Conservation (phyloP, 2,797 vertebrate species). For the Chelon labrosus region DNA sequence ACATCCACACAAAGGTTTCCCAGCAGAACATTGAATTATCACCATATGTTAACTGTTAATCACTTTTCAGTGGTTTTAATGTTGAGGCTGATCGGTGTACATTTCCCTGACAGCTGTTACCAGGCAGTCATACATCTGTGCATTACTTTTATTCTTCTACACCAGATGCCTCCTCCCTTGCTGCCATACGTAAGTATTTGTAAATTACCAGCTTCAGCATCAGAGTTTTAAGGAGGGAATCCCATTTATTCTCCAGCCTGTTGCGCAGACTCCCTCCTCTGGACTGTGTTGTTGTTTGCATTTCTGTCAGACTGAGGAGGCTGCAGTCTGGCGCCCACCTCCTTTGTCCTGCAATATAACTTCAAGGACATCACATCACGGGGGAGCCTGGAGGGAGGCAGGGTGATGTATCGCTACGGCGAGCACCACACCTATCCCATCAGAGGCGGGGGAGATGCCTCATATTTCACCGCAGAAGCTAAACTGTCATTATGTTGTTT, state of each 20-base stretch:
- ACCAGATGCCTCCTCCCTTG: background rate
- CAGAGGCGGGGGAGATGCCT: conserved; percentile 21
- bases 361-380: conserved; percentile 74
- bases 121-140: background rate
- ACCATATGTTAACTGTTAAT: too few species aligned
- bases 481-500: conserved; percentile 20
- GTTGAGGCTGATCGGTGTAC: too few species aligned
- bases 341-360: conserved; percentile 54
- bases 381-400: conserved; percentile 50
- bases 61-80: too few species aligned
- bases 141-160: background rate
- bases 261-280: conserved; percentile 3
- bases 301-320: conserved; percentile 67
- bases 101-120: background rate
- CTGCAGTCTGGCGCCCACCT: conserved; percentile 69
- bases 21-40: too few species aligned
- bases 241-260: conserved; percentile 24
- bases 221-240: conserved; percentile 13
- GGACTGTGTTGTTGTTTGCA: conserved; percentile 64
- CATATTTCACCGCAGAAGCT: conserved; percentile 16
- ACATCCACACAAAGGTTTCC: too few species aligned
- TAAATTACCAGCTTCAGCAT: too few species aligned
- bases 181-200: background rate
- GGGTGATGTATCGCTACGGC: conserved; percentile 59
- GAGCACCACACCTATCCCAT: conserved; percentile 41